phyloP scores from a whole-genome alignment of 2,888 invertebrate species.

The Lepidochrysops patricia region DNA sequence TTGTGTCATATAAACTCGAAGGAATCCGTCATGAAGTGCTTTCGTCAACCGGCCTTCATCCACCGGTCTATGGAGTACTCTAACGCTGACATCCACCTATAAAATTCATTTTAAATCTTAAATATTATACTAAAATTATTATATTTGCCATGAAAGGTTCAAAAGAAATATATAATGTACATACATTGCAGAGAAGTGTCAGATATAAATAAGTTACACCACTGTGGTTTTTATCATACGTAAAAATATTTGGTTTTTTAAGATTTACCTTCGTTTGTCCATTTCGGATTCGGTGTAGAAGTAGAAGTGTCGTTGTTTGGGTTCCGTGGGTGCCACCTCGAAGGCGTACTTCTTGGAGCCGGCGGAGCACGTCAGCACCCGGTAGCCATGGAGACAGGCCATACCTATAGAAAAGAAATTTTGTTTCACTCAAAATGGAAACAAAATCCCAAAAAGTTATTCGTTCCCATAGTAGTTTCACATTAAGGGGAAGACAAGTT shows the following conservation, averaged over 20 bases:
- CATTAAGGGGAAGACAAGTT: too few relatives aligned
- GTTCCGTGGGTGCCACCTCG: conserved; percentile 91
- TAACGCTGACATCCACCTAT: conserved; percentile 93
- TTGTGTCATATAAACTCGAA: conserved; percentile 51
- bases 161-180: conserved; percentile 13
- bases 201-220: too few relatives aligned
- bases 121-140: too few relatives aligned
- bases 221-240: too few relatives aligned
- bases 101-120: too few relatives aligned
- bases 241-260: too few relatives aligned
- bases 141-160: too few relatives aligned
- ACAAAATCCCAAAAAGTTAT: too few relatives aligned
- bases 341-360: conserved; percentile 94
- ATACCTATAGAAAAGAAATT: conserved; percentile 76
- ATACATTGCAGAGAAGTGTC: too few relatives aligned
- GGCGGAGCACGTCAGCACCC: conserved; percentile 87
- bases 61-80: conserved; percentile 96
- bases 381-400: conserved; percentile 94
- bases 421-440: too few relatives aligned
- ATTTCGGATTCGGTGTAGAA: conserved; percentile 96
- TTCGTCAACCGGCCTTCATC: conserved; percentile 84
- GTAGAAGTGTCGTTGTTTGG: conserved; percentile 90
- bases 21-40: conserved; percentile 39
- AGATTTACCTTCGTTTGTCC: conserved; percentile 93
- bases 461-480: too few relatives aligned